phyloP scores from a whole-genome alignment of 2,888 invertebrate species.

The Orthosia incerta region DNA sequence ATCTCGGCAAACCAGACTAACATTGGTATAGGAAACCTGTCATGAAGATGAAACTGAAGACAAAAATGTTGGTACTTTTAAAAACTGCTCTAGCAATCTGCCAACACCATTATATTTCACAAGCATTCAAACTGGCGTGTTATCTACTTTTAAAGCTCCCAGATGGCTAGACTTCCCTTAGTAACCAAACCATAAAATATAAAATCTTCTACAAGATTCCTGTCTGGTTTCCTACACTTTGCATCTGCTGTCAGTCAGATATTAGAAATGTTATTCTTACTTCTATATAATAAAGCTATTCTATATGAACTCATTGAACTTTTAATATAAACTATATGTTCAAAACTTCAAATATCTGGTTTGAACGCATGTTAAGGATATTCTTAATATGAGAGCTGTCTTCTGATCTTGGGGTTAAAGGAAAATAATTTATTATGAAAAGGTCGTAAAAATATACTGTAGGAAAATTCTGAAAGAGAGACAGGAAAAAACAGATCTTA shows the following conservation, averaged over 20 bases:
- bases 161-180: slow-evolving; percentile 41
- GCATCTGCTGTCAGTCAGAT: slow-evolving; percentile 37
- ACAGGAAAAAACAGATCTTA: neutral
- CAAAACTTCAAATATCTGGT: slow-evolving; percentile 11
- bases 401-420: slow-evolving; percentile 33
- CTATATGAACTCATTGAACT: slow-evolving; percentile 50
- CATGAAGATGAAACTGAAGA: neutral
- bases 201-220: slow-evolving; percentile 10
- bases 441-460: neutral
- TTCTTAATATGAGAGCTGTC: neutral
- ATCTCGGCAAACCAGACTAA: too few species aligned
- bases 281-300: slow-evolving; percentile 21
- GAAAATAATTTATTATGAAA: slow-evolving; percentile 12
- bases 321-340: slow-evolving; percentile 30
- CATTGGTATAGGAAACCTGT: too few species aligned
- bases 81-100: slow-evolving; percentile 9
- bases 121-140: slow-evolving; percentile 4
- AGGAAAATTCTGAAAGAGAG: neutral
- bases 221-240: slow-evolving; percentile 17
- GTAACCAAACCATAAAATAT: slow-evolving; percentile 33
- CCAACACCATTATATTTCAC: slow-evolving; percentile 19
- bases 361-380: slow-evolving; percentile 6
- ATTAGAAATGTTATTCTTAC: slow-evolving; percentile 32
- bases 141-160: slow-evolving; percentile 36
- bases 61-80: neutral